Evolutionary conservation across 2,888 invertebrate genomes (phyloP), one percentile per base, ranked within the genome.

Genomic region (Drosophila mettleri): DNA sequence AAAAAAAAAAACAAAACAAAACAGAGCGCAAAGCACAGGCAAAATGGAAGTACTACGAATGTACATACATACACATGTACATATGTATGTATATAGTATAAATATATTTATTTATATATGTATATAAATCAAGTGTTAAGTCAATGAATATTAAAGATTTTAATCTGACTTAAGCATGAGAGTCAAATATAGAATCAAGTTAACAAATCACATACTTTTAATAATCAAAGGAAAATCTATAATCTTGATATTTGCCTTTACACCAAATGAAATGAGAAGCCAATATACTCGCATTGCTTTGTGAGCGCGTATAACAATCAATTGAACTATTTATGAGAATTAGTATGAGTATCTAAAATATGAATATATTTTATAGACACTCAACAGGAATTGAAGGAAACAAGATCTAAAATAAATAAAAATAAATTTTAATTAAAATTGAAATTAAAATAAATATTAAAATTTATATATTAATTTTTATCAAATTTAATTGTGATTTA

Each of bases 101-200:
- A 12, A 31, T 31, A 7, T 14, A 7, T n/a, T 9, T 9, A 48
- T 33, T 31, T 18, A 22, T 12, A 20, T 24, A 27, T 24, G 10
- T 27, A 14, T 31, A 48, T 33, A 4, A 16, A 38, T 38, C 9
- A 38, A 27, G 38, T 39, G 14, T 12, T 39, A 39, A 27, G 29
- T 20, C 29, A 53, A 39, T 39, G 52, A 53, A 20, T 52, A 18
- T 27, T 18, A 39, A 27, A 39, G 27, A n/a, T 27, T 41, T 31
- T 29, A 53, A 20, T 2, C 20, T n/a, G 39, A 39, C 8, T 53
- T 12, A n/a, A 20, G 31, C 31, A 33, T 54, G 43, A 54, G 31
- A 38, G 51, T 38, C 36, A 36, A 16, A 36, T 16, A 36, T 8
- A n/a, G 16, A 24, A n/a, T 34, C 33, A 14, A 34, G 6, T 7